Base-by-base conservation (phyloP, 2,113 vertebrate species). In the Reinhardtius hippoglossoides region DNA sequence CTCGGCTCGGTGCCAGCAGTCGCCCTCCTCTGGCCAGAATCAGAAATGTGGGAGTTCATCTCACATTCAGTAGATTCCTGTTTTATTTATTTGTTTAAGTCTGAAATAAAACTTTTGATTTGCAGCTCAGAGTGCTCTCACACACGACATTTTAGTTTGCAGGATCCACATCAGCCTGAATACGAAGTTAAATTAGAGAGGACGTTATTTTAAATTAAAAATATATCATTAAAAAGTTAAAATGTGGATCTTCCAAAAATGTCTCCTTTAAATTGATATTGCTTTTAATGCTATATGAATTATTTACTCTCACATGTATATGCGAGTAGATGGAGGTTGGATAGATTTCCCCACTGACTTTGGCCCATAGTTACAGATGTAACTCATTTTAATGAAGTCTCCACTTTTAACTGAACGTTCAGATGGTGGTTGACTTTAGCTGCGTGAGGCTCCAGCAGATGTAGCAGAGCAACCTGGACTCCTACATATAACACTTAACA, bases 1-100 rank as follows among this genome's bases (percentile, higher is more conserved):
- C 54, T 58, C 1, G 3, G 55, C 37, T 57, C 27, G 3, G 56
- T 8, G 21, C 61, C 68, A 60, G n/a, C 61, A 67, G 60, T 84
- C 60, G 46, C 81, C 72, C 84, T 81, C 71, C 52, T 80, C 76
- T 82, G 81, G 83, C 40, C 31, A 23, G 7, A 40, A 58, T 60
- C 35, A 59, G 66, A 57, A 80, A 59, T 37, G 31, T 54, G 14
- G 40, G 24, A 24, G 27, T 46, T 64, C 13, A 71, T 62, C 18
- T 24, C 1, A 18, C 2, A 50, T 44, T 8, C 31, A 31, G 31
- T 31, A 31, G 31, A 31, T 31, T 31, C n/a, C 16, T 50, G 7
- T 20, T 24, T 52, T 6, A 5, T 18, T 44, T 5, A 31, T 40
- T 15, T 54, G 21, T 54, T 8, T 7, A 20, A 54, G 50, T n/a